These are phyloP conservation scores for Trogon melanurus DNA, from an alignment of 2,113 vertebrate genomes.

Conservation along the genomic window DNA sequence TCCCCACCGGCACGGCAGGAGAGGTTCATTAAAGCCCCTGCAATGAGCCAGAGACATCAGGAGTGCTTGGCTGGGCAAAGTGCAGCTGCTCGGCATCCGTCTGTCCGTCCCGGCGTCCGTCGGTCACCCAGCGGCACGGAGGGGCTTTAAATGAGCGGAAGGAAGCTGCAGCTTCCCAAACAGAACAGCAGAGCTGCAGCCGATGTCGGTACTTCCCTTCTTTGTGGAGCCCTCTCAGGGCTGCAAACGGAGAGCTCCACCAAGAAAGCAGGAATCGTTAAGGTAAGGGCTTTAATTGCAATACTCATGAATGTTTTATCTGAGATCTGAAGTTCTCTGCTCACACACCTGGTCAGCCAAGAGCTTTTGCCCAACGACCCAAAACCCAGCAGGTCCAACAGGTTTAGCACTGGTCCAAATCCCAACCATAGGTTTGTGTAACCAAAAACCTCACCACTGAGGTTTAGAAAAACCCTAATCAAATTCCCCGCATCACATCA, in stretches of 20 bases:
- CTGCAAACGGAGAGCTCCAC: rapidly evolving
- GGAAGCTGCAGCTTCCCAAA: conserved; percentile 37
- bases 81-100: rapidly evolving
- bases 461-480: background rate
- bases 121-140: rapidly evolving
- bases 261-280: rapidly evolving
- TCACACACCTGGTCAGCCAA: background rate
- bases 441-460: background rate
- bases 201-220: conserved; percentile 6
- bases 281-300: background rate
- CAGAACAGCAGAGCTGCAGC: background rate
- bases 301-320: rapidly evolving
- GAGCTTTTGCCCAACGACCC: background rate
- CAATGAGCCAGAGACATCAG: background rate
- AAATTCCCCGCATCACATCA: rapidly evolving
- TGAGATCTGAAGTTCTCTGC: background rate
- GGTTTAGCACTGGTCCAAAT: background rate
- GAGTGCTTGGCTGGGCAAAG: background rate
- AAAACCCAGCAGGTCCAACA: background rate
- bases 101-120: rapidly evolving
- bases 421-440: background rate
- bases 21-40: background rate
- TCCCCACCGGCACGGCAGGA: background rate
- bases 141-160: background rate
- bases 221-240: background rate